These are phyloP conservation scores for Heterochromis multidens DNA, from an alignment of 2,113 vertebrate genomes.

Conservation along the genomic window DNA sequence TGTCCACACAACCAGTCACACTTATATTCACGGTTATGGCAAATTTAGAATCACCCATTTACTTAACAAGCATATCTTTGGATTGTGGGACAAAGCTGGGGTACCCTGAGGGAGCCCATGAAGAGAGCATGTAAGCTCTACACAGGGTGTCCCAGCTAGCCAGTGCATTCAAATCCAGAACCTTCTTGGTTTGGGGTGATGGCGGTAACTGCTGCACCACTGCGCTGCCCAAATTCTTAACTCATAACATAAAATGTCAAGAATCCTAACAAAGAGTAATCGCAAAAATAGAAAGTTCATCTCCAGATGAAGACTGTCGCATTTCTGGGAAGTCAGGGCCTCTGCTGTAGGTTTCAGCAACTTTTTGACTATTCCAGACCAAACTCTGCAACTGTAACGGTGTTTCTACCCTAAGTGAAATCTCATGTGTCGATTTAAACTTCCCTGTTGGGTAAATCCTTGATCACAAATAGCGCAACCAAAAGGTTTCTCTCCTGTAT, in stretches of 20 bases:
- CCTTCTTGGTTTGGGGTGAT: not conserved
- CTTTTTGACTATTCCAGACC: not conserved
- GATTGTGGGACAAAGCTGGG: not conserved
- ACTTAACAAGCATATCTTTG: not conserved
- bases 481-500: constrained; percentile 2
- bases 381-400: accelerated
- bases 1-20: not conserved
- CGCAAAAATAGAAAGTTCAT: not conserved
- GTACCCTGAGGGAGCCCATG: not conserved
- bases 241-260: not conserved
- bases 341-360: not conserved
- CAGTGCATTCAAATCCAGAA: not conserved
- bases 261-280: not conserved
- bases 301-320: not conserved
- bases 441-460: constrained; percentile 21
- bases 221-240: not conserved
- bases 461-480: constrained; percentile 7
- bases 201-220: not conserved
- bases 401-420: not conserved
- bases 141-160: not conserved
- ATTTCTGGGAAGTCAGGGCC: not conserved
- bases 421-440: constrained; percentile 16
- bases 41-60: not conserved
- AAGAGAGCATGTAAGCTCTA: not conserved
- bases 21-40: accelerated